Conservation (phyloP, 1,140 invertebrate genomes). For the Procambarus virginalis region DNA sequence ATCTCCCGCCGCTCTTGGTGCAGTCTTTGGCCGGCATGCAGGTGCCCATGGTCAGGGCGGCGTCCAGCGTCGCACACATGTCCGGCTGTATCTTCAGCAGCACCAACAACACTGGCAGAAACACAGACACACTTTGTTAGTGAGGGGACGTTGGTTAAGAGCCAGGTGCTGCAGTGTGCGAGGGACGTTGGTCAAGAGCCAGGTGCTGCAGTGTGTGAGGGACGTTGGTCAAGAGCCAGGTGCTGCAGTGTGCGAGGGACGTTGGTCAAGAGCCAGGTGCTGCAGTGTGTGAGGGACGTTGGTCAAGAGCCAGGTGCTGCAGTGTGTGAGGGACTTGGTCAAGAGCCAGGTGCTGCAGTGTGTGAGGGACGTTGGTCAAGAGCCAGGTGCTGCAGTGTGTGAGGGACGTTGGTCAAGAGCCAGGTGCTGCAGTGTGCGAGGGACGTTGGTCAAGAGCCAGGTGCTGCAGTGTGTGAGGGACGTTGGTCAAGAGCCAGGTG, state of each 20-base stretch:
- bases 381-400: too few species aligned
- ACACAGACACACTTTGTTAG: neutral
- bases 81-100: slow-evolving; percentile 47
- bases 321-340: too few species aligned
- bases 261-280: too few species aligned
- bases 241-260: neutral
- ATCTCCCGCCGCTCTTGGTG: slow-evolving; percentile 80
- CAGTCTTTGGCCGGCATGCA: slow-evolving; percentile 86
- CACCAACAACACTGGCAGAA: slow-evolving; percentile 50
- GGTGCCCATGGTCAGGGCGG: slow-evolving; percentile 76
- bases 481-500: too few species aligned
- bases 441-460: too few species aligned
- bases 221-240: neutral
- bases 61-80: slow-evolving; percentile 34
- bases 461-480: too few species aligned
- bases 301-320: neutral
- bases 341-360: too few species aligned
- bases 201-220: too few species aligned
- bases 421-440: too few species aligned
- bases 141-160: neutral
- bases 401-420: too few species aligned
- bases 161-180: too few species aligned
- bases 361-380: too few species aligned
- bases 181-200: neutral
- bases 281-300: neutral